Percentiles rank a stretch among this genome's conserved stretches.
These are phyloP conservation scores for Diglossa cyanea DNA, from an alignment of 2,797 vertebrate species.

Conservation along the genomic window DNA sequence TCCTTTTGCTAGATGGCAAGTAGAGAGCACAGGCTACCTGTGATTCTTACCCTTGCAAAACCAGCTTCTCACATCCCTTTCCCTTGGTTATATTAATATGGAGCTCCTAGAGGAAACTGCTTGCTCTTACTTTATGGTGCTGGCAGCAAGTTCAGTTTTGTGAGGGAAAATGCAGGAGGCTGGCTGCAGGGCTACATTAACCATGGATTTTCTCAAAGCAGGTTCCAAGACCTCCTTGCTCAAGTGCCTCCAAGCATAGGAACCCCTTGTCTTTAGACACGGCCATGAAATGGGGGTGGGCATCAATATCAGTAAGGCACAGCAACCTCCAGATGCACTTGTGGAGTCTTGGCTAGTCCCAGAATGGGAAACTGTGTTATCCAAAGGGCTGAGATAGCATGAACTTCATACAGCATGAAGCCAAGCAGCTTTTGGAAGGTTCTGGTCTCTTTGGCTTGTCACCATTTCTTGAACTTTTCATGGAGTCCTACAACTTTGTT, in stretches of 20 bases:
- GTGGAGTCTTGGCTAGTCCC: background rate
- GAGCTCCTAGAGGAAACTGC: background rate
- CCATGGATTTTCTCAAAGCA: background rate
- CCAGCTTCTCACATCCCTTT: background rate
- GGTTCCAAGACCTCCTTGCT: background rate
- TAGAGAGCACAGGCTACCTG: background rate
- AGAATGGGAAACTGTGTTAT: background rate
- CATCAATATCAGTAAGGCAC: background rate
- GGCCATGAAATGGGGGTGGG: background rate
- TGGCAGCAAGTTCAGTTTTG: background rate
- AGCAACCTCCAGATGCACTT: background rate
- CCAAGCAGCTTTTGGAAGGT: background rate
- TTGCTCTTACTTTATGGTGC: background rate
- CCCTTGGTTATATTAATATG: background rate
- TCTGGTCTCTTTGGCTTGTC: background rate
- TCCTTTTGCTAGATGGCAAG: background rate
- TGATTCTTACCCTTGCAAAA: background rate
- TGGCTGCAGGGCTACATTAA: fast-evolving
- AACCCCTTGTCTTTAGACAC: background rate
- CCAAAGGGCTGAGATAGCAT: background rate
- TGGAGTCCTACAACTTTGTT: background rate
- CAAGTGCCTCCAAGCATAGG: background rate
- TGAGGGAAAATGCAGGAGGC: background rate
- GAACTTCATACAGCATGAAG: background rate
- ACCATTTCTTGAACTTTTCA: background rate